Evolutionary conservation across 2,797 vertebrate genomes (phyloP).

Genomic region (Tangara arthus): DNA sequence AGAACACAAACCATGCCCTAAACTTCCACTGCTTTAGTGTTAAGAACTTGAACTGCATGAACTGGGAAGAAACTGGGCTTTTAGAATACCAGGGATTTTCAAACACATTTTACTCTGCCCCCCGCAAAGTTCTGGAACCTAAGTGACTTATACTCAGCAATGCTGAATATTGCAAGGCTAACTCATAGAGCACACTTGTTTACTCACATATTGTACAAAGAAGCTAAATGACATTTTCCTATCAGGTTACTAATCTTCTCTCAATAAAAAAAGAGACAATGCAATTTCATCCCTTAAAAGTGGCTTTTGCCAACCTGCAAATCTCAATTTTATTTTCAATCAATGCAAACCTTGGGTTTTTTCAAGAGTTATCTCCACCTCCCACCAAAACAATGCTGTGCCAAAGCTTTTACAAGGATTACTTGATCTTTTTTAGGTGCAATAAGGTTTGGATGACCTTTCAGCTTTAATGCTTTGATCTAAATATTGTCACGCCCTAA

Average conservation of each 20-base stretch:
- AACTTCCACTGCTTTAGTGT: neutral
- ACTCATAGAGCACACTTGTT: neutral
- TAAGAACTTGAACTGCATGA: neutral
- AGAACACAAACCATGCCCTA: neutral
- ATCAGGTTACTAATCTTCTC: neutral
- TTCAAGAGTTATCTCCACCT: neutral
- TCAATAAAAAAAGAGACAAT: neutral
- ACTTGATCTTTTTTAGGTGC: neutral
- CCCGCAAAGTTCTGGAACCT: rapidly evolving
- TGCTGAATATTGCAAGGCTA: neutral
- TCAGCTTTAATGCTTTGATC: constrained; percentile 25
- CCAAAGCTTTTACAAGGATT: neutral
- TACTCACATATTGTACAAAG: neutral
- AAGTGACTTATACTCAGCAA: neutral
- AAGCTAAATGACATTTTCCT: neutral
- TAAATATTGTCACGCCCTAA: neutral
- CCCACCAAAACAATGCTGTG: neutral
- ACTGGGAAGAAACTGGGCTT: neutral
- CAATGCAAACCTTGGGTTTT: neutral
- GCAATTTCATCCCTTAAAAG: neutral
- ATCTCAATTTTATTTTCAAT: neutral
- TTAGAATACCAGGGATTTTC: neutral
- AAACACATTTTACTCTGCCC: neutral
- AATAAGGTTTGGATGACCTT: neutral
- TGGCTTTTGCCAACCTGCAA: neutral